Evolutionary conservation across 2,797 vertebrate genomes (phyloP).

Genomic region (Mionectes olivaceus): DNA sequence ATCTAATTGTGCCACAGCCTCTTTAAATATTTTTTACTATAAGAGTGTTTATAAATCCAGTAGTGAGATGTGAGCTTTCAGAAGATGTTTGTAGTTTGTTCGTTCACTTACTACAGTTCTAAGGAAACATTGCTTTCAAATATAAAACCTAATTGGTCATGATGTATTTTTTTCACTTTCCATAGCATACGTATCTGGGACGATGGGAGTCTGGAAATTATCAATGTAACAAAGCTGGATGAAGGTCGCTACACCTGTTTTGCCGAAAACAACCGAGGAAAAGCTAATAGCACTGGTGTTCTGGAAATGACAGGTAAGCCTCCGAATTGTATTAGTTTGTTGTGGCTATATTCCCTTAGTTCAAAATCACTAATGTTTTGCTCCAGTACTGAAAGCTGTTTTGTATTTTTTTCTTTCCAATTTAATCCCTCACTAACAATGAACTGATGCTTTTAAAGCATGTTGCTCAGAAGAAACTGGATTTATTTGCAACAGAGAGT

Average conservation of each 20-base stretch:
- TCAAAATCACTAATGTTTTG: not conserved
- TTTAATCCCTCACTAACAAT: not conserved
- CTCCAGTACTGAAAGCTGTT: not conserved
- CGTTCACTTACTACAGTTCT: not conserved
- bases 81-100: not conserved
- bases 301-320: conserved; percentile 89
- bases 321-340: not conserved
- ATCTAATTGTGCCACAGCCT: not conserved
- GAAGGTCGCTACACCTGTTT: conserved; percentile 95
- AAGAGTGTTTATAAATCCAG: not conserved
- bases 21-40: not conserved
- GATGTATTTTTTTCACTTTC: not conserved
- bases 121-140: not conserved
- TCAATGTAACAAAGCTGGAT: conserved; percentile 88
- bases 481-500: not conserved
- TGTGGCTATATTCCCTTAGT: not conserved
- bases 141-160: not conserved
- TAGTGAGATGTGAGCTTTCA: not conserved
- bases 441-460: not conserved
- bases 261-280: conserved; percentile 92
- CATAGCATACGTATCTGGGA: conserved; percentile 90
- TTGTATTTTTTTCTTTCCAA: not conserved
- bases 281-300: conserved; percentile 91
- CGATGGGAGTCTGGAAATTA: conserved; percentile 95
- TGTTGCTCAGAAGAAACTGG: not conserved